Conservation (phyloP, 2,113 vertebrate species). For the Tiliqua scincoides region DNA sequence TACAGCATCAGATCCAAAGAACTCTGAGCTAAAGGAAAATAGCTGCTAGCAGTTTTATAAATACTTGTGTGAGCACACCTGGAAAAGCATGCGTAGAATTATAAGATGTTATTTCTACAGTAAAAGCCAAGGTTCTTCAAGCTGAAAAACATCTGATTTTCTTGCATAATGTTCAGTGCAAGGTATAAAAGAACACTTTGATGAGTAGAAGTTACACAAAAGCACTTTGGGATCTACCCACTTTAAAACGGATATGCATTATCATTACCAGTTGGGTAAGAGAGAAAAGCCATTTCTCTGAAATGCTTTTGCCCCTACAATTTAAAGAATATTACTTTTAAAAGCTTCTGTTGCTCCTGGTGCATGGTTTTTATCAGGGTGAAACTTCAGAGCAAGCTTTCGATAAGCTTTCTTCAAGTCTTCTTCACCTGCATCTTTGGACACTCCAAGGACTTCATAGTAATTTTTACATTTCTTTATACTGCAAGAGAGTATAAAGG, state of each 20-base stretch:
- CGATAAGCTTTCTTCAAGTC: constrained; percentile 97
- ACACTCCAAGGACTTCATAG: constrained; percentile 92
- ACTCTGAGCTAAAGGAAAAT: neutral
- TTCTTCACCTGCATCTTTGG: constrained; percentile 92
- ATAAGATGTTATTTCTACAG: neutral
- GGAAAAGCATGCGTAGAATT: neutral
- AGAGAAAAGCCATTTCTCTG: neutral
- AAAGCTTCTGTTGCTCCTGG: constrained; percentile 98
- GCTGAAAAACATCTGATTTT: neutral
- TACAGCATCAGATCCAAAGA: neutral
- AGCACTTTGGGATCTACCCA: neutral
- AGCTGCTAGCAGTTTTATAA: neutral
- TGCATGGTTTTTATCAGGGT: constrained; percentile 97
- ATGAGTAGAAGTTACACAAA: neutral
- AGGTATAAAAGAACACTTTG: neutral
- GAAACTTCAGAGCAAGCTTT: constrained; percentile 96
- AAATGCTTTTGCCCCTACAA: neutral
- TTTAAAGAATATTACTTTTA: constrained; percentile 86
- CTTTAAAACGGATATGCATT: neutral
- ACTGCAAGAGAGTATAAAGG: constrained; percentile 76
- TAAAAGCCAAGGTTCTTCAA: neutral
- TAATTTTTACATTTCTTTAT: constrained; percentile 98
- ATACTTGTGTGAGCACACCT: neutral
- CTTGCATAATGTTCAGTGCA: neutral
- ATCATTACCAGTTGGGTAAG: constrained; percentile 6